Conservation (phyloP, 2,797 vertebrate species). For the Tamandua tetradactyla region DNA sequence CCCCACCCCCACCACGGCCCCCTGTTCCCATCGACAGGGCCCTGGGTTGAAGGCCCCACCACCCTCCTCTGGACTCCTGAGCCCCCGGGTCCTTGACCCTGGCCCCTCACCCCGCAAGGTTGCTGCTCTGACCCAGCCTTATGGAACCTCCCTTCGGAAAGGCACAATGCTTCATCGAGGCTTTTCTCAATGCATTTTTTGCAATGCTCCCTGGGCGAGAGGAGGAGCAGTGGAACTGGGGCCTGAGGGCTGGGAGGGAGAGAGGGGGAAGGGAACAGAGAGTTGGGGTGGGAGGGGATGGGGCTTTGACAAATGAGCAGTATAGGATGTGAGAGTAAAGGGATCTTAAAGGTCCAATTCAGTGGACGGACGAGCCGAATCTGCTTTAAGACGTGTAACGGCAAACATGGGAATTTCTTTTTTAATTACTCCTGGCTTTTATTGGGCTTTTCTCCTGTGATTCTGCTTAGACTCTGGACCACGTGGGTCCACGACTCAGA, state of each 20-base stretch:
- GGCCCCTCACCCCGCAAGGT: background rate
- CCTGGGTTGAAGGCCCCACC: too few species aligned
- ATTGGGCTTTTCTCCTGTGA: background rate
- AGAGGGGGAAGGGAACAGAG: too few species aligned
- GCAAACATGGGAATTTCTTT: background rate
- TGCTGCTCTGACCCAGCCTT: background rate
- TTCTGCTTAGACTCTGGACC: background rate
- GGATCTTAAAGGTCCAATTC: too few species aligned
- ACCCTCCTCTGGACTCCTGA: background rate
- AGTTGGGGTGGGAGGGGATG: too few species aligned
- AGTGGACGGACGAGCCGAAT: background rate
- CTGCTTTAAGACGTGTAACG: background rate
- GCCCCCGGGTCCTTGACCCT: background rate
- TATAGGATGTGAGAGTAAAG: background rate
- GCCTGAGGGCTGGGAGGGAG: background rate
- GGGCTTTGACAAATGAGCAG: too few species aligned
- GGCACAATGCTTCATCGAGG: background rate
- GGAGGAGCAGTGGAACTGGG: background rate
- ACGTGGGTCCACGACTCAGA: rapidly evolving
- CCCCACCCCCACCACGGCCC: background rate
- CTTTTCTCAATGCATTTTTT: too few species aligned
- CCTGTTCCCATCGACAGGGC: background rate
- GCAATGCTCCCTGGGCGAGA: too few species aligned
- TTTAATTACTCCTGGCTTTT: background rate
- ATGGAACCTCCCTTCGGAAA: background rate